phyloP scores from a whole-genome alignment of 2,888 invertebrate species.

The Eristalis tenax region DNA sequence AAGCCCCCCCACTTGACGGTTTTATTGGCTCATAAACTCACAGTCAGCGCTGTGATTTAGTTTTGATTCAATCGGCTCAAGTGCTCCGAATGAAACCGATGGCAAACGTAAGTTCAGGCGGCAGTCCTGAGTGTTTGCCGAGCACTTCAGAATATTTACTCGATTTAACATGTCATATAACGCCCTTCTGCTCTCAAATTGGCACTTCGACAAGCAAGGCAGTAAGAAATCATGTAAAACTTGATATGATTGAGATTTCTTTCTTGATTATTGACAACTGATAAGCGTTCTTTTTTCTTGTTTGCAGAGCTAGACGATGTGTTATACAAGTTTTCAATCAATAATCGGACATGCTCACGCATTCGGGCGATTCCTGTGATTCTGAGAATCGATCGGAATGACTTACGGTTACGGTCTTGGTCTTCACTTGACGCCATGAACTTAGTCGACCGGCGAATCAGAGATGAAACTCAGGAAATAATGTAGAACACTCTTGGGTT shows the following conservation, averaged over 20 bases:
- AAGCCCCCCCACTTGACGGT: constrained; percentile 12
- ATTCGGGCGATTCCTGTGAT: neutral
- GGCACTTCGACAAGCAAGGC: neutral
- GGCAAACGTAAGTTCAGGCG: neutral
- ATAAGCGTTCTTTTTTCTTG: neutral
- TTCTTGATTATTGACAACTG: neutral
- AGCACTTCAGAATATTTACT: neutral
- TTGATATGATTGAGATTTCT: neutral
- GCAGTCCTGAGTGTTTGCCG: neutral
- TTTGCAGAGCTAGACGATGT: neutral
- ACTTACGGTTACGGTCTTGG: no score
- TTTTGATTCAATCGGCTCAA: constrained; percentile 38
- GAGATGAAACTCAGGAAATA: no score
- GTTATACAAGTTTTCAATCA: neutral
- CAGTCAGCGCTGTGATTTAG: constrained; percentile 13
- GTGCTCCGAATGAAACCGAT: neutral
- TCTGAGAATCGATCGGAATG: neutral
- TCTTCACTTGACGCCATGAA: neutral
- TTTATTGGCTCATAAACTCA: constrained; percentile 56
- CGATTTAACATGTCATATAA: neutral
- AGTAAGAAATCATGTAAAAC: neutral
- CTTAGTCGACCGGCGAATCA: no score
- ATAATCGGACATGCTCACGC: neutral
- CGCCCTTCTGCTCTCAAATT: neutral
- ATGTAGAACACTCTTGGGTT: no score